Percentiles rank a stretch among this genome's conserved stretches.
Evolutionary conservation across 2,797 vertebrate species (phyloP).

Genomic region (Dallia pectoralis): DNA sequence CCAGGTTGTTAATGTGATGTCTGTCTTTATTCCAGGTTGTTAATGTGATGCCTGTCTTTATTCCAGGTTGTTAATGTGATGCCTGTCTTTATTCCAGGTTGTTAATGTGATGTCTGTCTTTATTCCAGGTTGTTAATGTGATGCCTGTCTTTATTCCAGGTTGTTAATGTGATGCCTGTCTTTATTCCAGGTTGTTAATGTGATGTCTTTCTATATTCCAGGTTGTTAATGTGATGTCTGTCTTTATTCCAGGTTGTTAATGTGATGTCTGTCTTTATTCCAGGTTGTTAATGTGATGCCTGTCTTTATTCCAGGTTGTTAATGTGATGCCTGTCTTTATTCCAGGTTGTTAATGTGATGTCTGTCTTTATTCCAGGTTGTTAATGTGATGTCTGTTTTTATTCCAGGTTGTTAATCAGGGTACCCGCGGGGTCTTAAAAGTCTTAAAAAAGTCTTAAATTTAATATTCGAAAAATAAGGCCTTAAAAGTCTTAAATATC

Average conservation of each 20-base stretch:
- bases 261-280: conserved; percentile 5
- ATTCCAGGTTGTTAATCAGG: background rate
- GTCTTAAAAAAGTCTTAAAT: no score
- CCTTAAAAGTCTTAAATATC: no score
- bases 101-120: background rate
- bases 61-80: no score
- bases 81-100: background rate
- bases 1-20: background rate
- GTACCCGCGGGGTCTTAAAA: no score
- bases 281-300: background rate
- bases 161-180: conserved; percentile 6
- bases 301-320: background rate
- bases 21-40: conserved; percentile 73
- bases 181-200: conserved; percentile 80
- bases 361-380: background rate
- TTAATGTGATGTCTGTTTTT: conserved; percentile 2
- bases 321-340: conserved; percentile 9
- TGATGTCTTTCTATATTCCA: no score
- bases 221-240: background rate
- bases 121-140: background rate
- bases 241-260: background rate
- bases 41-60: no score
- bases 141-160: background rate
- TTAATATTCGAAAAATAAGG: no score
- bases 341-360: conserved; percentile 69